Evolutionary conservation across 2,888 invertebrate genomes (phyloP).

Genomic region (Lagria hirta): DNA sequence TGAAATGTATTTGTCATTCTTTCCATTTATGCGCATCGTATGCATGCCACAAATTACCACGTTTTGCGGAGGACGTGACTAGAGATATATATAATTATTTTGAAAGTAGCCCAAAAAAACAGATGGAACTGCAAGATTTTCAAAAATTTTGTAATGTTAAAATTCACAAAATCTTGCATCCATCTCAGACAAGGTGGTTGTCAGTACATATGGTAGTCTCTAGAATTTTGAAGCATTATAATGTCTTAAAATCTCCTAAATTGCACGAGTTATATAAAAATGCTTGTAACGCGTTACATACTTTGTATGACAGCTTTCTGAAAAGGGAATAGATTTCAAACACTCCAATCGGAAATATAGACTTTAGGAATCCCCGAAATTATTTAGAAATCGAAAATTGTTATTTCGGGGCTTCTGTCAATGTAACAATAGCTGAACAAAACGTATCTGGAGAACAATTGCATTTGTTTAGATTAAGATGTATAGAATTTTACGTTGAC

Average conservation of each 20-base stretch:
- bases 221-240: slow-evolving; percentile 13
- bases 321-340: too few species aligned
- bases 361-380: too few species aligned
- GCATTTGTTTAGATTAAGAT: too few species aligned
- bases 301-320: too few species aligned
- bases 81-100: slow-evolving; percentile 10
- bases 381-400: too few species aligned
- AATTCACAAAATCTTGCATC: slow-evolving; percentile 11
- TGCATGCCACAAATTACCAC: slow-evolving; percentile 11
- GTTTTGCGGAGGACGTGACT: slow-evolving; percentile 9
- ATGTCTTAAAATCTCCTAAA: slow-evolving; percentile 2
- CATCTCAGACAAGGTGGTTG: slow-evolving; percentile 15
- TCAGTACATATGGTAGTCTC: slow-evolving; percentile 7
- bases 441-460: too few species aligned
- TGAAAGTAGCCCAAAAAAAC: slow-evolving; percentile 3
- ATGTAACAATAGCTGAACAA: too few species aligned
- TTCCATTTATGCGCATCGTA: slow-evolving; percentile 18
- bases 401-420: too few species aligned
- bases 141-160: slow-evolving; percentile 11
- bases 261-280: too few species aligned
- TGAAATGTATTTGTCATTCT: slow-evolving; percentile 19
- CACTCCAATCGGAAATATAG: too few species aligned
- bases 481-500: too few species aligned
- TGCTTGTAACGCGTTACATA: too few species aligned
- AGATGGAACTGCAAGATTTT: slow-evolving; percentile 5